Evolutionary conservation across 64 coral and sea anemone genomes (phyloP), one percentile per base, ranked within the genome.

Genomic region (Actinia tenebrosa): DNA sequence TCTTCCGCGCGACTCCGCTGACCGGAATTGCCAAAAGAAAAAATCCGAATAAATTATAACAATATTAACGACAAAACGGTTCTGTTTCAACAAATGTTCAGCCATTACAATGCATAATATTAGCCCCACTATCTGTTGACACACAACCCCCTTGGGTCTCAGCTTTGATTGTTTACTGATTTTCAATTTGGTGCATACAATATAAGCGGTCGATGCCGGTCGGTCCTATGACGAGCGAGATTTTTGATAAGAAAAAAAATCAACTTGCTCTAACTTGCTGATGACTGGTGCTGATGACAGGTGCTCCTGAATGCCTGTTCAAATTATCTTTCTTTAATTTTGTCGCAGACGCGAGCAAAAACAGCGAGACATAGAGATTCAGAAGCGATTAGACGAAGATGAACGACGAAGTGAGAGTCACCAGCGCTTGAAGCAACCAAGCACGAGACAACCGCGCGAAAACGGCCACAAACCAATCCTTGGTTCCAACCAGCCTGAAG

Each of bases 321-420:
- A 37, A 37, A 37, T 37, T 37, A 37, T 37, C 30, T 37, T 37
- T 37, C 30, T 37, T 37, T 37, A 37, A 50, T 50, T 61, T 61
- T 66, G 5, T 66, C n/a, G 4, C 63, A 94, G 88, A 66, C 88
- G 91, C 37, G 94, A 97, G 50, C 88, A 93, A 77, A 97, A 93
- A 86, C 94, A 90, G 53, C 86, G 88, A 55, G 94, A 97, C 72
- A 82, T 78, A 37, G 94, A 97, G 83, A 20, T 88, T 20, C 91
- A 90, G 52, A 89, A 87, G 22, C 87, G 83, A 90, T 26, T 93
- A 69, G 94, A 97, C 56, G 91, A 97, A 56, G 91, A 97, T 88
- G 80, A 84, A 18, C 84, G 68, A 47, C 85, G 85, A 56, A 55
- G 54, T 20, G 94, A 93, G 71, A 91, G 87, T 52, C 88, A 89